These are phyloP conservation scores for Cacoxenus indagator DNA, from an alignment of 2,888 invertebrate species.

Conservation along the genomic window DNA sequence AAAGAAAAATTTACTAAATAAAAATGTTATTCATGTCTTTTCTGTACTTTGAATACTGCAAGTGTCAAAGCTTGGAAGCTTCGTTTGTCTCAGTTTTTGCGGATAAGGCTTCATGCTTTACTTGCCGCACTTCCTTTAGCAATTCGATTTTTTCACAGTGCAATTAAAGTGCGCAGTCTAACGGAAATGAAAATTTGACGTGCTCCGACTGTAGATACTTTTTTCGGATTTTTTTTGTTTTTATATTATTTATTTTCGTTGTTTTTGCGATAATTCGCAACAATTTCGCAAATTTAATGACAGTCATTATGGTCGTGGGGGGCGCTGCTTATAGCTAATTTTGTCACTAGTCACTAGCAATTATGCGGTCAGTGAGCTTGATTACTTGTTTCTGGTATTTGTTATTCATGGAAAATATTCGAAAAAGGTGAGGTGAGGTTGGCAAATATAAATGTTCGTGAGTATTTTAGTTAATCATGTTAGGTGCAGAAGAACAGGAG, in stretches of 20 bases:
- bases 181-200: constrained; percentile 51
- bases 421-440: not conserved
- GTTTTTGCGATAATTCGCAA: not conserved
- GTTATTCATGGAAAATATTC: not conserved
- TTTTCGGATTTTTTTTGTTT: not conserved
- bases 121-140: too few species aligned
- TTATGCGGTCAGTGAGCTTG: constrained; percentile 8
- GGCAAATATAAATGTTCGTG: too few species aligned
- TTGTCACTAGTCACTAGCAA: not conserved
- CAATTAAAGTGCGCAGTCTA: constrained; percentile 57
- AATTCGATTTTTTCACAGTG: too few species aligned
- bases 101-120: too few species aligned
- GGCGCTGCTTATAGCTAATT: not conserved
- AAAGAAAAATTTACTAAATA: too few species aligned
- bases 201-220: not conserved
- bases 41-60: too few species aligned
- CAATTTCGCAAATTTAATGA: constrained; percentile 43
- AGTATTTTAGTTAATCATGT: too few species aligned
- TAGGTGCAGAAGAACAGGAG: too few species aligned
- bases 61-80: too few species aligned
- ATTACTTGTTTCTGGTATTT: not conserved
- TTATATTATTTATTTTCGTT: not conserved
- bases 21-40: too few species aligned
- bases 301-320: constrained; percentile 49
- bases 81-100: too few species aligned